Evolutionary conservation across 2,113 vertebrate genomes (phyloP).

Genomic region (Eurystomus gularis): DNA sequence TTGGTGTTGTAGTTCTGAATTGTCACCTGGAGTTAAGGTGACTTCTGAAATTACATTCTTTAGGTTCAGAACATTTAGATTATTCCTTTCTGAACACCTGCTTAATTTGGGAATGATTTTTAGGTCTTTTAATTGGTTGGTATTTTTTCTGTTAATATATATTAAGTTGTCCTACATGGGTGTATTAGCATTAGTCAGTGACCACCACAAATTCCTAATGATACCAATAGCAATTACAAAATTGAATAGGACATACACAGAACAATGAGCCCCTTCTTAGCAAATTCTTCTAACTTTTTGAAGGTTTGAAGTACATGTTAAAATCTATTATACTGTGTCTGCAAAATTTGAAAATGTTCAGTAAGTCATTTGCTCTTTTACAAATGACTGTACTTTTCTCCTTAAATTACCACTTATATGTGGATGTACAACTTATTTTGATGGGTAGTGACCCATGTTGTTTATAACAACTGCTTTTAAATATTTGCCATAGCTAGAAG

Average conservation of each 20-base stretch:
- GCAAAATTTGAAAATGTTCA: neutral
- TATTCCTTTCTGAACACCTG: neutral
- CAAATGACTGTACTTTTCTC: neutral
- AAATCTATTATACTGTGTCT: neutral
- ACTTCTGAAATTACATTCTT: neutral
- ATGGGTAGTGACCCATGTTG: neutral
- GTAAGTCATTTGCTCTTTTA: neutral
- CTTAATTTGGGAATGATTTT: neutral
- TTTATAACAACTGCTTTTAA: neutral
- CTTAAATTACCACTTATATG: accelerated
- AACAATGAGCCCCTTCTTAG: neutral
- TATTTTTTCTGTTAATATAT: neutral
- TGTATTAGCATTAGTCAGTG: neutral
- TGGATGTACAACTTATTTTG: neutral
- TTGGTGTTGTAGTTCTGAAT: neutral
- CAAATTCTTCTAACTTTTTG: neutral
- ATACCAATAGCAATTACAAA: neutral
- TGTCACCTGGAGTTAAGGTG: neutral
- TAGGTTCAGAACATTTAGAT: neutral
- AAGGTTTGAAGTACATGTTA: neutral
- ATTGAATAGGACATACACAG: neutral
- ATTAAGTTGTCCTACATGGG: neutral
- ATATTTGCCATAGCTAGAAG: neutral
- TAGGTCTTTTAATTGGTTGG: neutral
- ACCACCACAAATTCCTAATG: neutral